Evolutionary conservation across 2,888 invertebrate species (phyloP).

Genomic region (Andricus curvator): DNA sequence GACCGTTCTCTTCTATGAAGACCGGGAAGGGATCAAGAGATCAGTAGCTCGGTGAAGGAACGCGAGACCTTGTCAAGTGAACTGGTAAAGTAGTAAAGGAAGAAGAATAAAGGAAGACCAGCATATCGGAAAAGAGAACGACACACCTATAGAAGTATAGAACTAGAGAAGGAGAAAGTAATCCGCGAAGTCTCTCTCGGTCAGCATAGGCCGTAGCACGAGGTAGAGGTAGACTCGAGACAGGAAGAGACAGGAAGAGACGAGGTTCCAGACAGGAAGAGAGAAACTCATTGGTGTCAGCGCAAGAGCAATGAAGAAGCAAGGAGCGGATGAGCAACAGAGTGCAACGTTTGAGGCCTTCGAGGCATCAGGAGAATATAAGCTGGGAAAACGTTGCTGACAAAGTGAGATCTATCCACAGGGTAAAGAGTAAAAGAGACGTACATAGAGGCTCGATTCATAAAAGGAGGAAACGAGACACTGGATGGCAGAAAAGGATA

Average conservation of each 20-base stretch:
- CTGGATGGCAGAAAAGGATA: constrained; percentile 49
- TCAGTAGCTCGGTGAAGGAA: constrained; percentile 73
- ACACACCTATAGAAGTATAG: constrained; percentile 38
- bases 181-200: constrained; percentile 22
- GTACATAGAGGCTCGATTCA: constrained; percentile 42
- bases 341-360: constrained; percentile 75
- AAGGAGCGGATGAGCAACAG: constrained; percentile 71
- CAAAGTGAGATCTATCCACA: constrained; percentile 65
- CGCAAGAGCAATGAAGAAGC: constrained; percentile 62
- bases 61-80: constrained; percentile 45
- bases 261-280: constrained; percentile 32
- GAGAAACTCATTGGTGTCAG: constrained; percentile 48
- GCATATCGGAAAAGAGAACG: constrained; percentile 36
- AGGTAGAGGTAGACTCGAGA: not conserved
- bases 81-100: constrained; percentile 28
- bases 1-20: constrained; percentile 74
- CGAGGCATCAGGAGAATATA: constrained; percentile 75
- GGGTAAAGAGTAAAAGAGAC: constrained; percentile 54
- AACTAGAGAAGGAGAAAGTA: constrained; percentile 49
- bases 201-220: not conserved
- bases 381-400: constrained; percentile 57
- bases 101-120: constrained; percentile 44
- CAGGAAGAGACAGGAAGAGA: constrained; percentile 41
- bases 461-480: constrained; percentile 46
- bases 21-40: constrained; percentile 72